phyloP scores from a whole-genome alignment of 2,113 vertebrate species.

The Hydrochoerus hydrochaeris region DNA sequence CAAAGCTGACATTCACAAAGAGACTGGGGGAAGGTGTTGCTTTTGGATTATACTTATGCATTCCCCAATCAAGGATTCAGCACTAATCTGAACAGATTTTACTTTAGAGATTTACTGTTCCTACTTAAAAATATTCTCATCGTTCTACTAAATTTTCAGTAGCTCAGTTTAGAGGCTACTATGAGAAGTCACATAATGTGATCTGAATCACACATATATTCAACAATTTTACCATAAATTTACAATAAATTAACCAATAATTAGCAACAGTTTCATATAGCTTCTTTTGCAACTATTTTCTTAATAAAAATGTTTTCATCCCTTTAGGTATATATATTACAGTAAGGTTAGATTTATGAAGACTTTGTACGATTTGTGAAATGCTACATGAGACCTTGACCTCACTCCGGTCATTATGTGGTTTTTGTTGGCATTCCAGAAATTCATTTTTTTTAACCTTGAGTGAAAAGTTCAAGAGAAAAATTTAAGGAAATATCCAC shows the following conservation, averaged over 20 bases:
- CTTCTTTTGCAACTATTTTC: not conserved
- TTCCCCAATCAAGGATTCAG: not conserved
- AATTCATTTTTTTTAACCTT: not conserved
- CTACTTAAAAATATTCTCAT: not conserved
- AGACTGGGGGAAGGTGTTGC: not conserved
- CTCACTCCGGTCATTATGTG: not conserved
- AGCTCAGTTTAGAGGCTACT: not conserved
- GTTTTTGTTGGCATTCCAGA: not conserved
- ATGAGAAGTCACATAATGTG: not conserved
- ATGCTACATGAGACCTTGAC: not conserved
- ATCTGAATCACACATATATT: not conserved
- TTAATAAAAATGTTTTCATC: not conserved
- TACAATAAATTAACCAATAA: not conserved
- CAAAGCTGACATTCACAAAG: not conserved
- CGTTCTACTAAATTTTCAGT: not conserved
- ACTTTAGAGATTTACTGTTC: not conserved
- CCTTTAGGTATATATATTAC: not conserved
- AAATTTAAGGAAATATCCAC: not conserved
- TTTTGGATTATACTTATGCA: not conserved
- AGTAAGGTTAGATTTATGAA: not conserved
- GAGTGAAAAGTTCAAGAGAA: not conserved
- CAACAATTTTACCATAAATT: not conserved
- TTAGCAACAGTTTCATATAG: not conserved
- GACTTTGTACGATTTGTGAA: conserved; percentile 11
- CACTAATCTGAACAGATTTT: conserved; percentile 32